Conservation (phyloP, 2,888 invertebrate species). For the Onchidella celtica region DNA sequence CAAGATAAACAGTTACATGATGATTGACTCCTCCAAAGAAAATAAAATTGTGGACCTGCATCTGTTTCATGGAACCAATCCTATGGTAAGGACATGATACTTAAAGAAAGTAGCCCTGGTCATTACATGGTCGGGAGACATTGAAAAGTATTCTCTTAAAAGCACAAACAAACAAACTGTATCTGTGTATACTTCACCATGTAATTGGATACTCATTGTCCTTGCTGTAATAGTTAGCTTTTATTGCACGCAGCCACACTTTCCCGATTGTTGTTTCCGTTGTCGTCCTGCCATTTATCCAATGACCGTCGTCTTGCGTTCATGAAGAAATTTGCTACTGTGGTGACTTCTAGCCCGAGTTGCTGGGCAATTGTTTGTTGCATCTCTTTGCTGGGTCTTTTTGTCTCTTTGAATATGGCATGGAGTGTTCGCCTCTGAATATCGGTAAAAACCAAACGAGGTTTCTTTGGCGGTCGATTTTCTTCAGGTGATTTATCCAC, state of each 20-base stretch:
- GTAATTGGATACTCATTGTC: background rate
- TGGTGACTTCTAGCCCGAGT: constrained; percentile 96
- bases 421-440: constrained; percentile 99
- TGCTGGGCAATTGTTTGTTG: constrained; percentile 99
- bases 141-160: background rate
- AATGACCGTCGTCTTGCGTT: constrained; percentile 94
- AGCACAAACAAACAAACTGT: constrained; percentile 19
- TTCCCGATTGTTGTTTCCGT: constrained; percentile 83
- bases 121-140: constrained; percentile 6
- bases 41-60: constrained; percentile 32
- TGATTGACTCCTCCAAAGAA: constrained; percentile 2
- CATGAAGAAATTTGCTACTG: constrained; percentile 99
- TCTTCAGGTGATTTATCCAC: constrained; percentile 73
- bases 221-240: constrained; percentile 52
- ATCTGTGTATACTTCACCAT: constrained; percentile 37
- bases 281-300: constrained; percentile 97
- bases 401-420: constrained; percentile 99
- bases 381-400: constrained; percentile 99
- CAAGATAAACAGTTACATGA: no score
- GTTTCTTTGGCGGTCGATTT: constrained; percentile 94
- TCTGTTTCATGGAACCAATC: background rate
- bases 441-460: constrained; percentile 99
- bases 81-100: background rate
- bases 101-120: background rate
- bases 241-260: constrained; percentile 63